Evolutionary conservation across 2,888 invertebrate genomes (phyloP), one percentile per base, ranked within the genome.

Genomic region (Trachelus troglodyta): DNA sequence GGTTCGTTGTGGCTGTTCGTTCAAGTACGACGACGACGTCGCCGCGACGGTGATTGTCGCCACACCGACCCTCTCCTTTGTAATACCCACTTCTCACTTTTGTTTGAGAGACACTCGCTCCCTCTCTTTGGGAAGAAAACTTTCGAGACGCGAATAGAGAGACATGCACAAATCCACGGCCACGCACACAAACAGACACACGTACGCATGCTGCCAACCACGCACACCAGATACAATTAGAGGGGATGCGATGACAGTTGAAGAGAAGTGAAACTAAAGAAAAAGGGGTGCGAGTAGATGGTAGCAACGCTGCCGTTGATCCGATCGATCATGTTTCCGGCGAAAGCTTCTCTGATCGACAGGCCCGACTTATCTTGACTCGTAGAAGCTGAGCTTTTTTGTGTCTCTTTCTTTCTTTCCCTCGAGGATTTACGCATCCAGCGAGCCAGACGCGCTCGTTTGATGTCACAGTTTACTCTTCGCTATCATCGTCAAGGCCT

Each of bases 31-130:
- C 37, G 40, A 56, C 56, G 56, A 56, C 6, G 56, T 56, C 23
- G 56, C 2, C 56, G 56, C 23, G 15, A 11, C 73, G 69, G 35
- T 68, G 71, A 69, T 56, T 56, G 68, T 79, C 37, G 74, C 12
- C 69, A 73, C 33, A 74, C 71, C 37, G 74, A 78, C 74, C 69
- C 34, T 35, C n/a, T 76, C 77, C 76, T 37, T 34, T 77, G 23
- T 23, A 56, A 56, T 56, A 56, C 9, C 56, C 9, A 56, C 56
- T 56, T 56, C 56, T 56, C 56, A 56, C 23, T 56, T 56, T 56
- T 23, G 56, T 56, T 56, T 23, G 56, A 56, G 56, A 56, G 56
- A 56, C 56, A 56, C 56, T 56, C 56, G 56, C 56, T 56, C 56
- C 56, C 56, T 56, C 56, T 56, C 56, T 56, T 56, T 56, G 56